Percentiles rank a stretch among this genome's conserved stretches.
Conservation (phyloP, 1,140 invertebrate genomes). For the Drosophila seguyi region DNA sequence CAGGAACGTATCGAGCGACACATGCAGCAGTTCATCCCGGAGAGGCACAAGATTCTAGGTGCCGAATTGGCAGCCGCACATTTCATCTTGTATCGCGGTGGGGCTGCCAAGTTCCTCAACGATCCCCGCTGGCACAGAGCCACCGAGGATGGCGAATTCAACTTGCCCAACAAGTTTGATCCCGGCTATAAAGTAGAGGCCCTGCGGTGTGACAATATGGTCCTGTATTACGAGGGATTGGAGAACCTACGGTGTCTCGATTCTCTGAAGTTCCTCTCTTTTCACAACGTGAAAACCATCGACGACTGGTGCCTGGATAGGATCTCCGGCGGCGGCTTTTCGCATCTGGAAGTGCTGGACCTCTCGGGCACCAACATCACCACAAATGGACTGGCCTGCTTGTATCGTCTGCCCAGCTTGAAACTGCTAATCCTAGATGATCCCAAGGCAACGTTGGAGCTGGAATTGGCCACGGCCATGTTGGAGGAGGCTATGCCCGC, state of each 20-base stretch:
- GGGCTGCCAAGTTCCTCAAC: constrained; percentile 87
- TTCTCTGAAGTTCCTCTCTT: constrained; percentile 88
- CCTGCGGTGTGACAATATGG: constrained; percentile 88
- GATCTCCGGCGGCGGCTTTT: constrained; percentile 87
- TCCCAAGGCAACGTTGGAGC: constrained; percentile 85
- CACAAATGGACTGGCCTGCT: constrained; percentile 88
- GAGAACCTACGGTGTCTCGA: constrained; percentile 88
- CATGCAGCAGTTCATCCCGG: constrained; percentile 85
- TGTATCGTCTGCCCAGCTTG: constrained; percentile 88
- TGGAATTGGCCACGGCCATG: constrained; percentile 87
- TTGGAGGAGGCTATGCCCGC: constrained; percentile 86
- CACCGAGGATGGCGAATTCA: constrained; percentile 84
- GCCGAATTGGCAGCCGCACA: constrained; percentile 91
- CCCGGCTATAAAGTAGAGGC: constrained; percentile 88
- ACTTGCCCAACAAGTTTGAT: constrained; percentile 87
- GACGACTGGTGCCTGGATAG: constrained; percentile 92
- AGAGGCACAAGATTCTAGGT: constrained; percentile 87
- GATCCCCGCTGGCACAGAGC: constrained; percentile 87
- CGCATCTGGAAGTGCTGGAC: constrained; percentile 90
- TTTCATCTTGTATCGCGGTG: constrained; percentile 89
- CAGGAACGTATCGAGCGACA: constrained; percentile 75
- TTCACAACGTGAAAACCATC: constrained; percentile 88
- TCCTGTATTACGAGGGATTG: constrained; percentile 90
- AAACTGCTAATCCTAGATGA: constrained; percentile 87
- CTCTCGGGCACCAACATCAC: constrained; percentile 89